These are phyloP conservation scores for Chelon labrosus DNA, from an alignment of 2,797 vertebrate species.

Conservation along the genomic window DNA sequence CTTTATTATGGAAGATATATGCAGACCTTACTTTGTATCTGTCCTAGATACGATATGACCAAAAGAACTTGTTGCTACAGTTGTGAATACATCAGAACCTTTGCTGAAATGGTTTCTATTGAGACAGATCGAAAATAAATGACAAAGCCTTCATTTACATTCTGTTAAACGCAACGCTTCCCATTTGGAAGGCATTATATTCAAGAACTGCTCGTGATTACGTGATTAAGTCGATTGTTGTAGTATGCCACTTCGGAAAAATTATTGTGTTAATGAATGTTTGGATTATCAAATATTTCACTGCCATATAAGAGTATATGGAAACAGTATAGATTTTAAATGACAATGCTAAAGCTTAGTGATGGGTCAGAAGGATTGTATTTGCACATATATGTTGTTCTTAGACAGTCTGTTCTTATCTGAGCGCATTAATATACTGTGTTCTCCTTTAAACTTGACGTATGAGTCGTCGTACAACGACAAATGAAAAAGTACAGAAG, in stretches of 20 bases:
- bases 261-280: not conserved
- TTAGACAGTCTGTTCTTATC: constrained; percentile 8
- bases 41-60: constrained; percentile 23
- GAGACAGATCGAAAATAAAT: not conserved
- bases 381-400: not conserved
- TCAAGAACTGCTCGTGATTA: no score
- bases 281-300: not conserved
- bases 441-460: constrained; percentile 3
- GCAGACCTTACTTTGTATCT: constrained; percentile 14
- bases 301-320: not conserved
- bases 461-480: constrained; percentile 14
- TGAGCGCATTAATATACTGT: not conserved
- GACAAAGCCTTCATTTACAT: constrained; percentile 6
- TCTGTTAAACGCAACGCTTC: constrained; percentile 12
- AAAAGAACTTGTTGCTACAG: constrained; percentile 19
- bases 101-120: constrained; percentile 7
- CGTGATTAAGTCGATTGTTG: not conserved
- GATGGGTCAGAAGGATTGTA: not conserved
- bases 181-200: not conserved
- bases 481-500: constrained; percentile 3
- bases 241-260: not conserved
- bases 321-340: not conserved
- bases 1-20: constrained; percentile 27
- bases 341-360: no score
- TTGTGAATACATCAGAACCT: constrained; percentile 19